Conservation (phyloP, 2,113 vertebrate genomes). For the Sander vitreus region DNA sequence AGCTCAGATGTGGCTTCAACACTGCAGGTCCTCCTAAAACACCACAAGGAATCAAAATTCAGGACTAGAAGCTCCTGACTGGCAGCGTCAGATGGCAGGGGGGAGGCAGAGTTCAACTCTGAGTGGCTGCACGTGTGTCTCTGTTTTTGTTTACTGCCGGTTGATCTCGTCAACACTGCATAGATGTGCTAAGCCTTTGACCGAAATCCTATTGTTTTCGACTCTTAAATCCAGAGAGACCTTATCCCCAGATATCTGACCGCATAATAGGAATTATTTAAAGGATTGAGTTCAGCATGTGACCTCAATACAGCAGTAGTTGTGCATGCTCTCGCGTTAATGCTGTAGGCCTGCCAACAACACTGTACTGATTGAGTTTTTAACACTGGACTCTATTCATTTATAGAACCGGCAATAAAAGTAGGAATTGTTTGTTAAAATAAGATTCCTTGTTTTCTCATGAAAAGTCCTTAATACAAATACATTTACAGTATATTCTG, state of each 20-base stretch:
- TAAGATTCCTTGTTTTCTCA: background rate
- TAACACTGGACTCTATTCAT: slow-evolving; percentile 18
- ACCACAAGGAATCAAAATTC: background rate
- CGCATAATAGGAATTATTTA: slow-evolving; percentile 71
- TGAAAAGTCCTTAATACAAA: background rate
- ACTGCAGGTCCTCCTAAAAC: slow-evolving; percentile 3
- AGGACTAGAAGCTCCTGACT: slow-evolving; percentile 7
- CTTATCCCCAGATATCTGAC: slow-evolving; percentile 69
- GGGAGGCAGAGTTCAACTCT: slow-evolving; percentile 20
- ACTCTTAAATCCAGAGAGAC: slow-evolving; percentile 60
- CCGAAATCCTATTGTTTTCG: slow-evolving; percentile 73
- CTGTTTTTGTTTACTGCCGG: slow-evolving; percentile 54
- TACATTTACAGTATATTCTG: background rate
- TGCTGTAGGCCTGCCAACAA: background rate
- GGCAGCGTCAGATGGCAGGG: slow-evolving; percentile 16
- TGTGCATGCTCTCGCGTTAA: background rate
- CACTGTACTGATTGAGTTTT: slow-evolving; percentile 4
- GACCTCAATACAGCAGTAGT: slow-evolving; percentile 63
- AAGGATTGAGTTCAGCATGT: slow-evolving; percentile 78
- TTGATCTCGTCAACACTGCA: slow-evolving; percentile 55
- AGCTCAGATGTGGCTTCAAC: slow-evolving; percentile 9
- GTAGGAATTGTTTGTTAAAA: background rate
- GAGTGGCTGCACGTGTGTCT: slow-evolving; percentile 49
- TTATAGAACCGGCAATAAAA: background rate
- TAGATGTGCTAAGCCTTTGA: slow-evolving; percentile 60